Evolutionary conservation across 2,797 vertebrate genomes (phyloP), one percentile per base, ranked within the genome.

Genomic region (Sebastes steindachneri): DNA sequence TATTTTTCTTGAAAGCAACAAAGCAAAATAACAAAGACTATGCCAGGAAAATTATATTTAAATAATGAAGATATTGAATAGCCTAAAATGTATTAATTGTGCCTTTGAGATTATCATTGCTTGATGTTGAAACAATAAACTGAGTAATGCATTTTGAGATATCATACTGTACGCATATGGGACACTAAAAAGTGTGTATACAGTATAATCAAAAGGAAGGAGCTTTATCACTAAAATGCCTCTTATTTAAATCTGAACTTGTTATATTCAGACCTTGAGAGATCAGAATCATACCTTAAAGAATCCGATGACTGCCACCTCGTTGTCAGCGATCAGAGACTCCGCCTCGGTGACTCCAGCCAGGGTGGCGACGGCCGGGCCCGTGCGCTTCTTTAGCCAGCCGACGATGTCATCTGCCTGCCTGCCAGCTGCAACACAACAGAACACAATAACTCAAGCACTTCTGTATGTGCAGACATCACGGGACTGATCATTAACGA

Each of bases 331-430:
- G 57, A 99, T 95, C 41, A 99, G 67, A 0, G 95, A 86, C 82
- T 98, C 97, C 0, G 96, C 96, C 3, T 96, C 94, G 0, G 94
- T 89, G 26, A 93, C 89, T 0, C 97, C 97, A 0, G 63, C 3
- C 86, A 99, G 87, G 1, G 93, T 89, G 15, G 94, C 41, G 1
- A 98, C 97, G 0, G 98, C 95, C 0, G 98, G 98, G 12, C 99
- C 98, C 0, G 98, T 99, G 85, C 98, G 96, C 79, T 99, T 99
- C 96, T 97, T 99, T 92, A 99, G 90, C 99, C 99, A 99, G 93
- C 76, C 96, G 79, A 99, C 94, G 0, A 99, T 97, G 81, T 99
- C 98, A 0, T 98, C 97, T 0, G 98, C 97, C 68, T 99, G 97
- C 75, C 98, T 96, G 85, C 99, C 99, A 89, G 98, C 99, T 99